Base-by-base conservation (phyloP, 2,797 vertebrate species). In the Sphenodon punctatus region DNA sequence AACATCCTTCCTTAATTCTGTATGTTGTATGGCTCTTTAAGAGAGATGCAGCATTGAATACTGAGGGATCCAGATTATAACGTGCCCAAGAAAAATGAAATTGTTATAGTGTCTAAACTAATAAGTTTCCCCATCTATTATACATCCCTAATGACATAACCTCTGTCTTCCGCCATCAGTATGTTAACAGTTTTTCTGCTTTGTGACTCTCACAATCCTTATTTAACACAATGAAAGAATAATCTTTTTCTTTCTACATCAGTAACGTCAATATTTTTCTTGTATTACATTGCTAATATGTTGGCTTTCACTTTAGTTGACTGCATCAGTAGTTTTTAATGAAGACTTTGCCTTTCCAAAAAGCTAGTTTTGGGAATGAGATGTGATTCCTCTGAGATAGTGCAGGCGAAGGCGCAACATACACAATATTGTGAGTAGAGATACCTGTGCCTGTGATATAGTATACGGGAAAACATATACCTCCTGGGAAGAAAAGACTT, bases 141-240 rank as follows among this genome's bases (percentile, higher is more conserved):
- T 80, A 81, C 10, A 41, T 69, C 55, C 49, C 22, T 87, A 85
- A 80, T 75, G 45, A 88, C 88, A 80, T 60, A 90, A 56, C 23
- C 8, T 70, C 23, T 83, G 49, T 68, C 46, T 74, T 64, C 25
- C 38, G 80, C 86, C 75, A 68, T 78, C 75, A 84, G 38, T 66
- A 59, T 56, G n/a, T 64, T 75, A 69, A 84, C 41, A 48, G 13
- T 14, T 84, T 85, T 88, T 69, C 65, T 68, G 51, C 49, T 87
- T 86, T 20, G 4, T 53, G 59, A 66, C 64, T 59, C n/a, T 39
- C 36, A 10, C 34, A 74, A 74, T 64, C 36, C 30, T 72, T 64
- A 34, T 72, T 84, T 82, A 86, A 77, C 64, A 63, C n/a, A 32
- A 75, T 5, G 10, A 42, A 75, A 81, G 38, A 75, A 43, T 51